phyloP scores from a whole-genome alignment of 2,888 invertebrate genomes.

The Mythimna pallens region DNA sequence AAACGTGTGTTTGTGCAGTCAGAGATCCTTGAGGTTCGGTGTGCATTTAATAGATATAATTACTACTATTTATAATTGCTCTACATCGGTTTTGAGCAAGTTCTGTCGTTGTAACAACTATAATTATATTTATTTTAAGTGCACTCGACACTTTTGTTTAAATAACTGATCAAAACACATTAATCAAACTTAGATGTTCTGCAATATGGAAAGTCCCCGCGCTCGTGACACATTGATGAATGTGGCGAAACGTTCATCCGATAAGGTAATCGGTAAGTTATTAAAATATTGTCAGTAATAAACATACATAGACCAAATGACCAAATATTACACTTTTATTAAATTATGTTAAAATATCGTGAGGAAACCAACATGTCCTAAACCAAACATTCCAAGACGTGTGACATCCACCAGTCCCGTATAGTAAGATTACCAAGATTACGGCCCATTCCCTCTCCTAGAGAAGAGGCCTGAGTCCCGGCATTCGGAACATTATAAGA shows the following conservation, averaged over 20 bases:
- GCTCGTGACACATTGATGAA: neutral
- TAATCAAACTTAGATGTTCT: neutral
- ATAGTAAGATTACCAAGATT: no score
- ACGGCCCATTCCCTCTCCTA: no score
- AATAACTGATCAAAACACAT: neutral
- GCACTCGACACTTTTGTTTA: neutral
- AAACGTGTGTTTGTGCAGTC: neutral
- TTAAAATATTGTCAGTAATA: neutral
- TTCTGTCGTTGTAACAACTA: neutral
- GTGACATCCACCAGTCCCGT: no score
- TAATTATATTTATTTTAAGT: neutral
- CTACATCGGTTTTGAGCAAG: neutral
- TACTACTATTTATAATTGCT: no score
- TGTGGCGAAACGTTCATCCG: conserved; percentile 6
- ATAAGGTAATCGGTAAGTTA: neutral
- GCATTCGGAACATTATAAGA: no score
- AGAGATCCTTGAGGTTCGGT: no score
- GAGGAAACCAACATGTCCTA: no score
- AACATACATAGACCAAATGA: no score
- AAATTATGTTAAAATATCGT: no score
- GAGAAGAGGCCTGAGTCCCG: no score
- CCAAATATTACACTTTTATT: no score
- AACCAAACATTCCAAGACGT: no score
- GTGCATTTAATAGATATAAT: neutral
- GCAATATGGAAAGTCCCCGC: neutral